Evolutionary conservation across 1,140 invertebrate species (phyloP), one percentile per base, ranked within the genome.

Genomic region (Pteromalus puparum): DNA sequence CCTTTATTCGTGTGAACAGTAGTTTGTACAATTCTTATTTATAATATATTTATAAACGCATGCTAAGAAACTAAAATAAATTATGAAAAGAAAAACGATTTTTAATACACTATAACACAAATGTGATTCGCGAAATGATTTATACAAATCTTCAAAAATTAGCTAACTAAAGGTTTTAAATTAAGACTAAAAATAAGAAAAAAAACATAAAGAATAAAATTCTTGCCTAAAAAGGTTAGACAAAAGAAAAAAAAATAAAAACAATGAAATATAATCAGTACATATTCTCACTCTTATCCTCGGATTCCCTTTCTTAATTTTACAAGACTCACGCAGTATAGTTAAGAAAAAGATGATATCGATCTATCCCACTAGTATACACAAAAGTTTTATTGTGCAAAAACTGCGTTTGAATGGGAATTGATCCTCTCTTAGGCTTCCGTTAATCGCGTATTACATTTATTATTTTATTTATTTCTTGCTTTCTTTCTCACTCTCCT

Each of bases 61-160:
- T 21, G 65, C 73, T 85, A 85, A 77, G 48, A 81, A 82, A 82
- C 84, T 85, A 85, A 85, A 85, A 85, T 85, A 85, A 85, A 85
- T 85, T 81, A 84, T 84, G 42, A 81, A 70, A 70, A 30, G 28
- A 65, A 85, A 81, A 85, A 85, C 77, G 72, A 81, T 48, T 85
- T 82, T 81, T 81, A 81, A 85, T 81, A 75, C 67, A 85, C 34
- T 81, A 85, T 85, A 80, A 85, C 77, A 85, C 83, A 85, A 80
- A 80, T 46, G 24, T 80, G 48, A 72, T 84, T 73, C 65, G 34
- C 28, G 30, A 74, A 80, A 76, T 85, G 42, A 13, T 81, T 85
- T 85, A 81, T 81, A 85, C 77, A 85, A 81, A 85, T 85, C 68
- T 1, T 68, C 48, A 81, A 81, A 13, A 85, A 75, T 85, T 75